Evolutionary conservation across 1,140 invertebrate genomes (phyloP).

Genomic region (Portunus trituberculatus): DNA sequence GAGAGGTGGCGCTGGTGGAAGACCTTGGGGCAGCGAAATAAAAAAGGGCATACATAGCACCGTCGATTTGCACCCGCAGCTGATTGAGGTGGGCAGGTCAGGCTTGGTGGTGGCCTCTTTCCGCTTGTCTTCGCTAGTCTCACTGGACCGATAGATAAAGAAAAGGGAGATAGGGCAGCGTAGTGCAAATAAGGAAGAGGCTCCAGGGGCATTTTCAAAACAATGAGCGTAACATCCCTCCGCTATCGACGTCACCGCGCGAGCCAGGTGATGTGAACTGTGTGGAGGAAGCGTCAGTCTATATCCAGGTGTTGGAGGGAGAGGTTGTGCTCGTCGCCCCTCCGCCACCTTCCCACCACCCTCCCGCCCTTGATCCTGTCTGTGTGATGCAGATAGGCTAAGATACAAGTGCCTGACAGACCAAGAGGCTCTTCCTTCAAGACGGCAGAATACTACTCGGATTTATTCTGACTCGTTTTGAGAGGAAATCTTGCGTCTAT

Average conservation of each 20-base stretch:
- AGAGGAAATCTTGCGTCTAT: background rate
- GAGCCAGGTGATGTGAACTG: background rate
- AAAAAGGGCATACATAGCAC: background rate
- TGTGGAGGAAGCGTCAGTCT: background rate
- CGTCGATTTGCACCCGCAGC: background rate
- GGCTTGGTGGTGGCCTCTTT: background rate
- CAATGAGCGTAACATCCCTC: background rate
- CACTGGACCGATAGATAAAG: no score
- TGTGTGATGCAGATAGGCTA: constrained; percentile 58
- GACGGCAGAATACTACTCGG: background rate
- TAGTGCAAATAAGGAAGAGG: background rate
- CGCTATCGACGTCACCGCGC: background rate
- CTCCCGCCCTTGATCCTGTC: constrained; percentile 62
- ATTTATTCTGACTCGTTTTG: background rate
- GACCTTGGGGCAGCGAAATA: background rate
- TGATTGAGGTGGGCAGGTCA: background rate
- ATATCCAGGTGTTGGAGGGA: constrained; percentile 43
- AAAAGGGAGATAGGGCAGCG: no score
- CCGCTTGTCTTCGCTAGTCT: no score
- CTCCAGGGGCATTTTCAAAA: background rate
- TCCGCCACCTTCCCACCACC: background rate
- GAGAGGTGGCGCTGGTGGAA: background rate
- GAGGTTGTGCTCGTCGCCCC: constrained; percentile 16
- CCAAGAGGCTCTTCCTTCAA: background rate
- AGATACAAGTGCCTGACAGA: constrained; percentile 49